phyloP scores from a whole-genome alignment of 1,140 invertebrate genomes.

The Drosophila kurseongensis region DNA sequence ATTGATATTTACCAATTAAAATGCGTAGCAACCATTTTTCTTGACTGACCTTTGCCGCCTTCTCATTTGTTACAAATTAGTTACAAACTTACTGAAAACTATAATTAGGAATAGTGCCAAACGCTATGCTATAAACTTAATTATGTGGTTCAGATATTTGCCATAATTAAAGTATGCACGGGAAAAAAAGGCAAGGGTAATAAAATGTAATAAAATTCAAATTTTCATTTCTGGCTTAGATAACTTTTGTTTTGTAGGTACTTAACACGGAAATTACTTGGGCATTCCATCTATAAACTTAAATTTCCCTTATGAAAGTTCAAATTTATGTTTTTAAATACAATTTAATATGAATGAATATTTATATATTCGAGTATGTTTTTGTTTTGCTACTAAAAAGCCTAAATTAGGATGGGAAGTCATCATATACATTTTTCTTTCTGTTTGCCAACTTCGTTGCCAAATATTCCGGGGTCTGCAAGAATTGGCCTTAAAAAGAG shows the following conservation, averaged over 20 bases:
- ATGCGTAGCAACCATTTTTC: conserved; percentile 21
- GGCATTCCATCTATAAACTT: no score
- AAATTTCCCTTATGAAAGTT: no score
- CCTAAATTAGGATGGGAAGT: no score
- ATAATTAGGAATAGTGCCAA: conserved; percentile 8
- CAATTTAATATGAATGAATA: not conserved
- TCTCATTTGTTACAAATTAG: conserved; percentile 25
- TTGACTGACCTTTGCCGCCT: conserved; percentile 17
- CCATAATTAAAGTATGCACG: not conserved
- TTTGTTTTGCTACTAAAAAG: not conserved
- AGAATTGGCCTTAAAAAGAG: conserved; percentile 41
- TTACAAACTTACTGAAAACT: conserved; percentile 20
- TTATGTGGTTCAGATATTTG: not conserved
- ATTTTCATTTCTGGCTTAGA: no score
- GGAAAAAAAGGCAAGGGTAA: no score
- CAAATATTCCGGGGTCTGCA: conserved; percentile 9
- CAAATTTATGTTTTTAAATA: not conserved
- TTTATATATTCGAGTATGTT: not conserved
- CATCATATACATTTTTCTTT: not conserved
- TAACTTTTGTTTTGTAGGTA: no score
- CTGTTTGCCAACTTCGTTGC: not conserved
- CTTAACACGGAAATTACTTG: no score
- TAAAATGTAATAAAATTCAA: no score
- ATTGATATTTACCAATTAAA: conserved; percentile 21
- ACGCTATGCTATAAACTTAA: not conserved